Evolutionary conservation across 2,113 vertebrate genomes (phyloP), one percentile per base, ranked within the genome.

Genomic region (Aspiorhynchus laticeps): DNA sequence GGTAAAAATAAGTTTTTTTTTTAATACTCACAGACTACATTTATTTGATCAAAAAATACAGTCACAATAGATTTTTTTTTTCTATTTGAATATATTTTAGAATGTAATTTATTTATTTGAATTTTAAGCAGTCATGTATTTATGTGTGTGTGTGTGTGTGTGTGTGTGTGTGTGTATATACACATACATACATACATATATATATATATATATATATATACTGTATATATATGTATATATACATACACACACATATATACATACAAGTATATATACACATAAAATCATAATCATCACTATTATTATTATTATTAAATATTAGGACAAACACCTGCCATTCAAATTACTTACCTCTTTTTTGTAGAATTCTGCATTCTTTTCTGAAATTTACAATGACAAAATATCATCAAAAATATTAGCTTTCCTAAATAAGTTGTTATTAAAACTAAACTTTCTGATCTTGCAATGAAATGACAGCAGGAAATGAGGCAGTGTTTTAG

Each of bases 281-380:
- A 43, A 43, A 43, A 43, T 43, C 43, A 43, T 43, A 38, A 38
- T 38, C 38, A 38, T 38, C 38, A 38, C 38, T 11, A 43, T 43
- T 11, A 43, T 10, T 43, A 43, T 43, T 43, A 43, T 43, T 11
- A 43, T 43, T 43, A 10, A 43, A 33, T 33, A 33, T 33, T 33
- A 33, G 33, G 33, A 33, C 33, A 33, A 33, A 33, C 38, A 38
- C 38, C 7, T 38, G 38, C 5, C 38, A 38, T 65, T 73, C 15
- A 59, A 61, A 33, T 3, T 7, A 84, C 92, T 93, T 93, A 98
- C 97, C 96, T 98, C 97, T 81, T 56, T 91, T 91, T 95, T 97
- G 92, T 96, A 98, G 92, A 96, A 96, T 87, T 97, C 97, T 24
- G 88, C 91, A 89, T 95, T 96, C 97, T 99, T 90, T 88, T 92